Percentiles rank a stretch among this genome's conserved stretches.
Conservation (phyloP, 1,140 invertebrate species). For the Rhysida immarginata region DNA sequence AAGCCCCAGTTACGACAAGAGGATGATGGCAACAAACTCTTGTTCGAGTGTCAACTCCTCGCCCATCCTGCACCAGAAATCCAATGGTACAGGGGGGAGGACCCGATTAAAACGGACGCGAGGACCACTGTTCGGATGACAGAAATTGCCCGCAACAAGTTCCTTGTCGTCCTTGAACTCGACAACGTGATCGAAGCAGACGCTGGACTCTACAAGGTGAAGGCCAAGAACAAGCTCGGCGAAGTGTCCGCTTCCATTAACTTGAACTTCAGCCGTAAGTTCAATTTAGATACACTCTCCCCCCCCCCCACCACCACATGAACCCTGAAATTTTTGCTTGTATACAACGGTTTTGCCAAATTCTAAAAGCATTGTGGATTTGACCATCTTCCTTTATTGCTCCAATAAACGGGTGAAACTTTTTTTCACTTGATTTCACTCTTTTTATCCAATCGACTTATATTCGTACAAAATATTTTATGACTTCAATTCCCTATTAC, state of each 20-base stretch:
- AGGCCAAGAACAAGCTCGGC: constrained; percentile 93
- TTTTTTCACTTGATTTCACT: too few relatives aligned
- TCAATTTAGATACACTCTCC: too few relatives aligned
- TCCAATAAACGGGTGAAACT: too few relatives aligned
- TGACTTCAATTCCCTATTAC: too few relatives aligned
- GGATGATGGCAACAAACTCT: constrained; percentile 84
- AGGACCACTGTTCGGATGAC: constrained; percentile 74
- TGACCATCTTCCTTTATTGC: too few relatives aligned
- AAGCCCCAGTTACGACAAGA: constrained; percentile 90
- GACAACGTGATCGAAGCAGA: constrained; percentile 91
- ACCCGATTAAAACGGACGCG: constrained; percentile 48
- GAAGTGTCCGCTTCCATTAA: constrained; percentile 97
- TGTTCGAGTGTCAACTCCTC: constrained; percentile 85
- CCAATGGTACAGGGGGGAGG: constrained; percentile 21
- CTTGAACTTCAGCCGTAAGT: constrained; percentile 96
- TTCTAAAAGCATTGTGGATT: too few relatives aligned
- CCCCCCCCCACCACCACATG: too few relatives aligned
- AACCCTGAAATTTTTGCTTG: too few relatives aligned
- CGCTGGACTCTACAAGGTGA: constrained; percentile 92
- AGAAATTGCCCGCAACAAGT: constrained; percentile 67
- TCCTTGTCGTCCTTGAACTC: constrained; percentile 76
- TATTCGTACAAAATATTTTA: too few relatives aligned
- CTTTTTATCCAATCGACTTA: too few relatives aligned
- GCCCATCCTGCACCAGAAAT: constrained; percentile 61
- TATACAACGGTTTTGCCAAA: too few relatives aligned